Base-by-base conservation (phyloP, 2,113 vertebrate species). In the Siphamia tubifer region DNA sequence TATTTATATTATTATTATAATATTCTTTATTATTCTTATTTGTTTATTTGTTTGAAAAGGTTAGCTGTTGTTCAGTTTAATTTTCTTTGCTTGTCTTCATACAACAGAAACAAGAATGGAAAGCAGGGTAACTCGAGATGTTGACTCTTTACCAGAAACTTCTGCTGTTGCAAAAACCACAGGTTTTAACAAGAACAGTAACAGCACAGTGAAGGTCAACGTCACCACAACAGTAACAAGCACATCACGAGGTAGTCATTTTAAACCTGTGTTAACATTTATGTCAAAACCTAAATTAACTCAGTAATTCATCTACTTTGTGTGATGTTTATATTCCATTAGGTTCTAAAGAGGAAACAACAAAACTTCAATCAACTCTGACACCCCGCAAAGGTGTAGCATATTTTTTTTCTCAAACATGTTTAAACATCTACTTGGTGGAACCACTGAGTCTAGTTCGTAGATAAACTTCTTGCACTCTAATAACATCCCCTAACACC, bases 351-450 rank as follows among this genome's bases (percentile, higher is more conserved):
- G 28, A 25, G 13, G 12, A 20, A 10, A 65, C 51, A 36, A 45
- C 75, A 48, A 20, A 10, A 13, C n/a, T 13, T 10, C 34, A 24
- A 31, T 20, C 58, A 4, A 52, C 25, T 10, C 2, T 6, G 12
- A 42, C 49, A 16, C 8, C 60, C 16, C 4, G 30, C 28, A 8
- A 56, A 80, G 87, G 79, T 87, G 30, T 13, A 51, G 60, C 15
- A 15, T 3, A 19, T 17, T 32, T 8, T n/a, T 12, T 25, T 24
- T 15, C 10, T 17, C 17, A 20, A 16, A 12, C 36, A 8, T 45
- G n/a, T 49, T 68, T 28, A 3, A 52, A 49, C 45, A 30, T 13
- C 42, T 56, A 72, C 52, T 15, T 47, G 47, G 44, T 75, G 44
- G 47, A 56, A 76, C 53, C 51, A 27, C 35, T 76, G 58, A 69